These are phyloP conservation scores for Caenorhabditis sp. DNA, from an alignment of 2,888 invertebrate genomes.

Conservation along the genomic window DNA sequence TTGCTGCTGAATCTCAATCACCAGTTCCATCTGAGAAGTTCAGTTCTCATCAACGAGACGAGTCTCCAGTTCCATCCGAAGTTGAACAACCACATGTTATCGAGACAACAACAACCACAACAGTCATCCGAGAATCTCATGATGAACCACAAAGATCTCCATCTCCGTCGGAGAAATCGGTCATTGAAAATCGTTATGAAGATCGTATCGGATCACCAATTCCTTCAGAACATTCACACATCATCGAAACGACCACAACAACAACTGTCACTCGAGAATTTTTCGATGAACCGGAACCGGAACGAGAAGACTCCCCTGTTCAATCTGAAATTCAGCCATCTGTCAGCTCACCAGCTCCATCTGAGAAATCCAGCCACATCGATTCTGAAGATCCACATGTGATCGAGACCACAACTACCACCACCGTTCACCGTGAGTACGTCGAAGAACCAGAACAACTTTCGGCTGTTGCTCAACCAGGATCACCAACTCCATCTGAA, in stretches of 20 bases:
- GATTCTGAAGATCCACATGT: not conserved
- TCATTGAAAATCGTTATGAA: too few relatives aligned
- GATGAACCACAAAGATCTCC: constrained; percentile 5
- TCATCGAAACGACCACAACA: constrained; percentile 12
- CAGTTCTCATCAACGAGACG: not conserved
- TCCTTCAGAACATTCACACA: constrained; percentile 2
- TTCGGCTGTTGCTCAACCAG: not conserved
- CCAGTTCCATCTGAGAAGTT: not conserved
- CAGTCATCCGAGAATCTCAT: constrained; percentile 13
- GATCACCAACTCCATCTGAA: not conserved
- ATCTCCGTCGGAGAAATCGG: constrained; percentile 6
- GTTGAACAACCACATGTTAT: constrained; percentile 8
- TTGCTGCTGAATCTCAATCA: not conserved
- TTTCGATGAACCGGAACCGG: constrained; percentile 1
- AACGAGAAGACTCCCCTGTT: constrained; percentile 2
- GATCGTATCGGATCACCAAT: constrained; percentile 11
- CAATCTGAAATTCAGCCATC: not conserved
- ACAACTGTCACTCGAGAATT: constrained; percentile 13
- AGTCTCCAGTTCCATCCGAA: not conserved
- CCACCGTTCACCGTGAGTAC: not conserved
- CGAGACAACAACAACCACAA: not conserved
- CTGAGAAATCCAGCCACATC: not conserved
- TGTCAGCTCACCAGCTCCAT: constrained; percentile 8
- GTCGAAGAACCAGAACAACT: not conserved
- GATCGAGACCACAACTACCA: not conserved